Conservation (phyloP, 2,797 vertebrate species). For the Ceryle rudis region DNA sequence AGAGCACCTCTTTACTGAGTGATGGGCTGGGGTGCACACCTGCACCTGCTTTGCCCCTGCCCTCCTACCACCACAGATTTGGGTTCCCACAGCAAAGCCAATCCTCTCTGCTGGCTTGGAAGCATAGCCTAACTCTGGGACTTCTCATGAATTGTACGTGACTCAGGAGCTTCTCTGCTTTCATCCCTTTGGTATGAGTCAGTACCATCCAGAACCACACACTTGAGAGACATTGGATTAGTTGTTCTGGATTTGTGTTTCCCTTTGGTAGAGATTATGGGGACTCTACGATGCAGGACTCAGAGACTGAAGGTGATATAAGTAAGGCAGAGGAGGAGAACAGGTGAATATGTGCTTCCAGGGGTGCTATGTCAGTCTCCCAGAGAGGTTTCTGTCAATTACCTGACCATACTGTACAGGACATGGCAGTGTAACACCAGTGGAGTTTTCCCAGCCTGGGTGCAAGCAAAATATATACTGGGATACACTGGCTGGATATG, state of each 20-base stretch:
- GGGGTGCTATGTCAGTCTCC: rapidly evolving
- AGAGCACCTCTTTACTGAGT: background rate
- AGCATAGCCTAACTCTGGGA: background rate
- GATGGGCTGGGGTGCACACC: too few relatives aligned
- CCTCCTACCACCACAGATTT: background rate
- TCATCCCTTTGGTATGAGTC: background rate
- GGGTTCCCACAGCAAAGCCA: background rate
- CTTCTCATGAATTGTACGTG: rapidly evolving
- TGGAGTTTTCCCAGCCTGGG: background rate
- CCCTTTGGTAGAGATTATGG: background rate
- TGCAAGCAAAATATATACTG: background rate
- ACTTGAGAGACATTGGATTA: background rate
- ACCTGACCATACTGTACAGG: background rate
- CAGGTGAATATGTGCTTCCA: rapidly evolving
- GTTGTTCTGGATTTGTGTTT: background rate
- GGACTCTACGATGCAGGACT: background rate
- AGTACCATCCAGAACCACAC: background rate
- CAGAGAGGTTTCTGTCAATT: background rate
- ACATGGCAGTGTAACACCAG: background rate
- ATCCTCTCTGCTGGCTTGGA: background rate
- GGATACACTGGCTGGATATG: background rate
- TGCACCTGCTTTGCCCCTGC: background rate
- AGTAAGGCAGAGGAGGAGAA: background rate
- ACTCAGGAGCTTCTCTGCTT: background rate
- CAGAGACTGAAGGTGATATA: background rate